Conservation (phyloP, 2,797 vertebrate genomes). For the Lateolabrax maculatus region DNA sequence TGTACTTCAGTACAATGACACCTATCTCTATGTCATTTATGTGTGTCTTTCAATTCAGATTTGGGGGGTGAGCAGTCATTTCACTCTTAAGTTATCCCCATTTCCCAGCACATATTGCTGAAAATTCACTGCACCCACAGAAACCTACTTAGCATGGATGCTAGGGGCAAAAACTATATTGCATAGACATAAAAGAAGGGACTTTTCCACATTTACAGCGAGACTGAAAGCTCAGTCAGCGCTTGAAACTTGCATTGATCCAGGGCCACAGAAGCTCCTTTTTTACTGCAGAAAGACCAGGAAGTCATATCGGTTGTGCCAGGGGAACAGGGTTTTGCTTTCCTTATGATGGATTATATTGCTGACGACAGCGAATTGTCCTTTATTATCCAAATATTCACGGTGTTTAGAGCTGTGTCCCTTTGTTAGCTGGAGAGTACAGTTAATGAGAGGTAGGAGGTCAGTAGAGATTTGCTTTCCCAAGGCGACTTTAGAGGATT, state of each 20-base stretch:
- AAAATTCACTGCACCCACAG: constrained; percentile 36
- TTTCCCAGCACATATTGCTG: constrained; percentile 32
- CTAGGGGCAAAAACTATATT: constrained; percentile 33
- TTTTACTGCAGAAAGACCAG: constrained; percentile 35
- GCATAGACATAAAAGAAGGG: constrained; percentile 44
- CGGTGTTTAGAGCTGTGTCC: constrained; percentile 5
- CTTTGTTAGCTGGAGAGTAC: constrained; percentile 21
- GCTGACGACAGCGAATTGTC: constrained; percentile 35
- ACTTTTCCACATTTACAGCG: constrained; percentile 47
- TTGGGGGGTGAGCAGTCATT: background rate
- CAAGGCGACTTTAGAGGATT: background rate
- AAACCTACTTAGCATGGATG: constrained; percentile 41
- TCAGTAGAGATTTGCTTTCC: constrained; percentile 15
- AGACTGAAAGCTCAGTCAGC: constrained; percentile 50
- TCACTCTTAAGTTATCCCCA: constrained; percentile 4
- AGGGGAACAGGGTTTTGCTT: constrained; percentile 31
- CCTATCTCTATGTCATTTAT: background rate
- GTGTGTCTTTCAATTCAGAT: constrained; percentile 5
- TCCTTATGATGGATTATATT: constrained; percentile 41
- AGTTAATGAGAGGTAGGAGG: constrained; percentile 22
- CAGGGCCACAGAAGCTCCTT: constrained; percentile 12
- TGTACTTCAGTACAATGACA: background rate
- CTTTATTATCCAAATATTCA: constrained; percentile 37
- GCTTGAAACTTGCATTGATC: constrained; percentile 56
- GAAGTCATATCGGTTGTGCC: constrained; percentile 24